Evolutionary conservation across 2,888 invertebrate genomes (phyloP), one percentile per base, ranked within the genome.

Genomic region (Xylocampa areola): DNA sequence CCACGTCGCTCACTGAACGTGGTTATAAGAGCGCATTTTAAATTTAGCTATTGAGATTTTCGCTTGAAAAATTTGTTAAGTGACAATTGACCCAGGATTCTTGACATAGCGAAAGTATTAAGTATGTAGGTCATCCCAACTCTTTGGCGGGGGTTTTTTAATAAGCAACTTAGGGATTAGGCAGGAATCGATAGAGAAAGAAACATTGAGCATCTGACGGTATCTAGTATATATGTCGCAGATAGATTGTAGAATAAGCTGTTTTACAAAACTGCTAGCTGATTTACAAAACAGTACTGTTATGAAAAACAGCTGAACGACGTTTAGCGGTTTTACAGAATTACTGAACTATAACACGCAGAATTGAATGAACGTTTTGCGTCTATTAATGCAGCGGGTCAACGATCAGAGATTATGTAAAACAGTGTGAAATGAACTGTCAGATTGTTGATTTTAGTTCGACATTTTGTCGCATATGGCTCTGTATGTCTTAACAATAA

Each of bases 21-120:
- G 16, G 5, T 16, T 33, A 17, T 30, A 17, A 52, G 44, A 54
- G 35, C 16, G 29, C 5, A 11, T 23, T 29, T 43, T 19, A 33
- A 40, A 49, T 45, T 30, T 39, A 32, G 5, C n/a, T 21, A 27
- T 17, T 14, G 17, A 23, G 33, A 25, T 43, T 27, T 35, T 14
- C 27, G 16, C 16, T 27, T 23, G 5, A 32, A 36, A 13, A 17
- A 29, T 47, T 23, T 8, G 30, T 45, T 30, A 14, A 41, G 57
- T 37, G 32, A 13, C 16, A 41, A 32, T 54, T 45, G 17, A 45
- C 27, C 11, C 6, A 25, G 14, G 8, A 32, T 43, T 44, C 43
- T 36, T 39, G 37, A 33, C 32, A 25, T 27, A 25, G 41, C 57
- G n/a, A 32, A 35, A 60, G 14, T 32, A 17, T 8, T 43, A 55